A percentile compares a stretch with the other conserved stretches of the same genome.
phyloP scores from a whole-genome alignment of 1,140 invertebrate species.

The Drosophila busckii region DNA sequence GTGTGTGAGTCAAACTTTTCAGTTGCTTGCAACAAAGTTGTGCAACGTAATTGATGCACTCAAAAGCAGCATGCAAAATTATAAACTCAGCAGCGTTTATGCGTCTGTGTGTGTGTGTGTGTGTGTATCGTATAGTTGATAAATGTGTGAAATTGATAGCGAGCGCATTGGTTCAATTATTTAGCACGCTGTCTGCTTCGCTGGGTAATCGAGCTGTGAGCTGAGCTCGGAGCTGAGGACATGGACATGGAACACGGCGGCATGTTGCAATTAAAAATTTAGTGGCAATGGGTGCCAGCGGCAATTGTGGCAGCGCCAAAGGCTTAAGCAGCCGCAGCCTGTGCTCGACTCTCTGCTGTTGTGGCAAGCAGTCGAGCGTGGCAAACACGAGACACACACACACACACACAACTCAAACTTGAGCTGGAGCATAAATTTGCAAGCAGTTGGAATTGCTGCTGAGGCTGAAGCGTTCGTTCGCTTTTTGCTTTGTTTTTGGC shows the following conservation, averaged over 20 bases:
- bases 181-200: no score
- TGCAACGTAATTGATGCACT: slow-evolving; percentile 54
- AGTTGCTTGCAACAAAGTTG: slow-evolving; percentile 41
- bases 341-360: no score
- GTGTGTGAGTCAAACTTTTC: slow-evolving; percentile 49
- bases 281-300: no score
- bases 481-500: slow-evolving; percentile 67
- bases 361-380: slow-evolving; percentile 6
- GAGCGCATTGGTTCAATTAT: no score
- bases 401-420: slow-evolving; percentile 7
- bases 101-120: slow-evolving; percentile 29
- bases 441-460: slow-evolving; percentile 68
- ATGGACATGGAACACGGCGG: no score
- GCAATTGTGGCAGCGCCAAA: no score
- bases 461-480: slow-evolving; percentile 50
- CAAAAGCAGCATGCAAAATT: slow-evolving; percentile 33
- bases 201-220: no score
- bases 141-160: no score
- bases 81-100: slow-evolving; percentile 1
- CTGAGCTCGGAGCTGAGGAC: no score
- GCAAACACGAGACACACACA: slow-evolving; percentile 36
- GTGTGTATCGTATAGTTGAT: no score
- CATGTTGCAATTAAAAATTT: slow-evolving; percentile 65
- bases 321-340: slow-evolving; percentile 12
- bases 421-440: slow-evolving; percentile 51